These are phyloP conservation scores for Noctua janthe DNA, from an alignment of 2,888 invertebrate genomes.

Conservation along the genomic window DNA sequence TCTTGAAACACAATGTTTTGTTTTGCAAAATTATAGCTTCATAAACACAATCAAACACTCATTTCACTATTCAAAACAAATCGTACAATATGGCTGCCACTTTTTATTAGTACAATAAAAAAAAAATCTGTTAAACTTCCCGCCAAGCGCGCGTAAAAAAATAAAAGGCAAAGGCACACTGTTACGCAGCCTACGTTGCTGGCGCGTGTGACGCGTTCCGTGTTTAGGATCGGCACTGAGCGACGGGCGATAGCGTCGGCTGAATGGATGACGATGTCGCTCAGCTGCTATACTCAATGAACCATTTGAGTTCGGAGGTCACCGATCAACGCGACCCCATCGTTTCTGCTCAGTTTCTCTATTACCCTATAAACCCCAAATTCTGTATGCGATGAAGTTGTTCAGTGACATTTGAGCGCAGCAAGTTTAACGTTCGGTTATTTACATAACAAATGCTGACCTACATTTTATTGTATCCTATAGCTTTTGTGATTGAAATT, in stretches of 20 bases:
- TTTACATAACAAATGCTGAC: slow-evolving; percentile 58
- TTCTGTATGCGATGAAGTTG: slow-evolving; percentile 48
- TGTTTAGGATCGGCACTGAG: slow-evolving; percentile 88
- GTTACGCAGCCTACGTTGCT: slow-evolving; percentile 78
- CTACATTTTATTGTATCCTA: slow-evolving; percentile 36
- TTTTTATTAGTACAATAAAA: slow-evolving; percentile 30
- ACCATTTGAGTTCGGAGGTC: slow-evolving; percentile 89
- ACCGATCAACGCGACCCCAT: slow-evolving; percentile 84
- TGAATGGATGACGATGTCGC: slow-evolving; percentile 83
- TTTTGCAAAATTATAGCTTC: slow-evolving; percentile 77
- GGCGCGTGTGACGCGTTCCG: slow-evolving; percentile 88
- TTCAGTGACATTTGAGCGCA: slow-evolving; percentile 47
- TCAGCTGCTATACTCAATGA: slow-evolving; percentile 89
- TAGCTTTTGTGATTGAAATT: slow-evolving; percentile 17
- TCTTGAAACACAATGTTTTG: slow-evolving; percentile 79
- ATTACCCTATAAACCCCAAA: slow-evolving; percentile 79
- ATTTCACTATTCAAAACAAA: slow-evolving; percentile 76
- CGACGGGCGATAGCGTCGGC: slow-evolving; percentile 77
- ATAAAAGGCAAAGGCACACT: slow-evolving; percentile 76
- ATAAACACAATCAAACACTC: slow-evolving; percentile 80
- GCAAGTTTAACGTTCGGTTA: slow-evolving; percentile 26
- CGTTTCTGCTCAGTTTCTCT: slow-evolving; percentile 82
- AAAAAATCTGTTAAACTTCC: slow-evolving; percentile 80
- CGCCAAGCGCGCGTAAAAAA: slow-evolving; percentile 79
- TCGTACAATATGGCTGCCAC: slow-evolving; percentile 54